Percentiles rank a stretch among this genome's conserved stretches.
These are phyloP conservation scores for Drosophila lacertosa DNA, from an alignment of 1,140 invertebrate species.

Conservation along the genomic window DNA sequence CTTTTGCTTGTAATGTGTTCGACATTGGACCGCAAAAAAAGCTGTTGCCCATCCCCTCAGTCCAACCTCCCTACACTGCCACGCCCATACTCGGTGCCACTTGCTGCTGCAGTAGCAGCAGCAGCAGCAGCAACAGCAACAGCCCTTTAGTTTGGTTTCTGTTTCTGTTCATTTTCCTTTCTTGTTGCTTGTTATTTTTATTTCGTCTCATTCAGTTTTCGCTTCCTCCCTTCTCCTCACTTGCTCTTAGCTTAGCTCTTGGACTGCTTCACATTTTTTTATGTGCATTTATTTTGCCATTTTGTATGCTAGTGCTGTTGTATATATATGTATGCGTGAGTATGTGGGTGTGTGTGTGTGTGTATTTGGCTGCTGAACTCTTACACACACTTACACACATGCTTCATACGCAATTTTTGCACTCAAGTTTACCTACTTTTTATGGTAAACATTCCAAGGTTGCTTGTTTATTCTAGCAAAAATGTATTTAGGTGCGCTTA, in stretches of 20 bases:
- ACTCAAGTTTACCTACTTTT: constrained; percentile 83
- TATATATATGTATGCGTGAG: constrained; percentile 23
- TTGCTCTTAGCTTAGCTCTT: constrained; percentile 18
- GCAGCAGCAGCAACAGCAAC: constrained; percentile 5
- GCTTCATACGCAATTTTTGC: constrained; percentile 76
- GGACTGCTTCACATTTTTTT: constrained; percentile 66
- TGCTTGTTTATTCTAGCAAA: constrained; percentile 82
- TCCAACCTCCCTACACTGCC: background rate
- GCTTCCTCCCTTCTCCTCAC: background rate
- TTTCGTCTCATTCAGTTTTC: constrained; percentile 67
- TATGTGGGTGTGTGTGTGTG: constrained; percentile 33
- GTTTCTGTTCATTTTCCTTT: constrained; percentile 61
- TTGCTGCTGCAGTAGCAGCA: constrained; percentile 4
- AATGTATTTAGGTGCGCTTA: constrained; percentile 81
- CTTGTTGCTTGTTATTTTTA: constrained; percentile 53
- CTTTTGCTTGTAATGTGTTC: constrained; percentile 82
- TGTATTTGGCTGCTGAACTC: too few relatives aligned
- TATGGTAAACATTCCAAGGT: constrained; percentile 81
- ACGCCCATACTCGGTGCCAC: background rate
- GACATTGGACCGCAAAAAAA: constrained; percentile 60
- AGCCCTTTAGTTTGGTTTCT: constrained; percentile 43
- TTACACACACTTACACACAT: constrained; percentile 31
- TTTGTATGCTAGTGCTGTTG: constrained; percentile 20
- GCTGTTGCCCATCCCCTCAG: constrained; percentile 6
- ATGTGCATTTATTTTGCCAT: constrained; percentile 77